Percentiles rank a stretch among this genome's conserved stretches.
Evolutionary conservation across 1,140 invertebrate genomes (phyloP).

Genomic region (Metopolophium dirhodum): DNA sequence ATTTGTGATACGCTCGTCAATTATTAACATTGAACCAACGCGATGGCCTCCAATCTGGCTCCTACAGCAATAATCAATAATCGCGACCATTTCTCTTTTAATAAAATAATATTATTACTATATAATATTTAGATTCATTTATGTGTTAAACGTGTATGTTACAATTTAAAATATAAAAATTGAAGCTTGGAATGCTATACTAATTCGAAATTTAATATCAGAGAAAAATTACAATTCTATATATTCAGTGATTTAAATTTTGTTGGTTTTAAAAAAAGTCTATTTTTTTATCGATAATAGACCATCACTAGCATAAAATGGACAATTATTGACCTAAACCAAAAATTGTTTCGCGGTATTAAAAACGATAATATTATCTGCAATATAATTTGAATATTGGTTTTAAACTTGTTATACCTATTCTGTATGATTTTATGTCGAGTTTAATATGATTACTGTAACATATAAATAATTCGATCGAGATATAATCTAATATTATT

Average conservation of each 20-base stretch:
- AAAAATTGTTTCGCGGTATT: background rate
- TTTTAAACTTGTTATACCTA: background rate
- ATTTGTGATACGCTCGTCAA: background rate
- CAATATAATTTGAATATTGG: background rate
- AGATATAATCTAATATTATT: background rate
- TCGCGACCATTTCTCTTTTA: background rate
- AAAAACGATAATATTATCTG: background rate
- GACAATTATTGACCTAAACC: background rate
- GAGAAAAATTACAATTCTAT: background rate
- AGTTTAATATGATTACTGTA: background rate
- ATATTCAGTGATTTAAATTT: background rate
- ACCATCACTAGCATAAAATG: too few relatives aligned
- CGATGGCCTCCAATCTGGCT: background rate
- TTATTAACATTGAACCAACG: background rate
- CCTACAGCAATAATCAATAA: background rate
- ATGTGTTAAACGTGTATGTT: background rate
- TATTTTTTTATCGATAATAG: too few relatives aligned
- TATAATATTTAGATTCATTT: background rate
- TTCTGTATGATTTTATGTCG: background rate
- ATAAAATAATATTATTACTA: background rate
- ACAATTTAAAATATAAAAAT: background rate
- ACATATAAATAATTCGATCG: background rate
- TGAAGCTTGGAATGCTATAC: background rate
- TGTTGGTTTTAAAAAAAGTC: too few relatives aligned
- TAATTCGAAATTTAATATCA: background rate